These are phyloP conservation scores for Mesocricetus auratus DNA, from an alignment of 2,113 vertebrate species.

Conservation along the genomic window DNA sequence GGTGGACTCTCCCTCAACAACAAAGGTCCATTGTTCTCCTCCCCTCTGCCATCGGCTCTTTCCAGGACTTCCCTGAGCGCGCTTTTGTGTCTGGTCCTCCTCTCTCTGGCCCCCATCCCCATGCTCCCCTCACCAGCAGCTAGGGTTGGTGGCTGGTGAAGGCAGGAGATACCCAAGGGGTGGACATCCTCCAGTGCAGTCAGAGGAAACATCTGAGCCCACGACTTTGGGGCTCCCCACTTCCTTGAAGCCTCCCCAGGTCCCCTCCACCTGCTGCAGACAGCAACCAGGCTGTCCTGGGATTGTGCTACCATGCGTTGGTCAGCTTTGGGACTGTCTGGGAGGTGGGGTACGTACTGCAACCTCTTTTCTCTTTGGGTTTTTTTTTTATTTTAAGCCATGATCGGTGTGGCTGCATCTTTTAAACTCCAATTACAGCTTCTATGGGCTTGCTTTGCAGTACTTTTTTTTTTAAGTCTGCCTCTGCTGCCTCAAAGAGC, in stretches of 20 bases:
- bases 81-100: background rate
- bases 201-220: background rate
- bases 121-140: background rate
- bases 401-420: background rate
- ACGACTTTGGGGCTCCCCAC: background rate
- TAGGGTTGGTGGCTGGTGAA: background rate
- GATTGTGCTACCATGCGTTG: background rate
- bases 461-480: background rate
- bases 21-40: slow-evolving; percentile 71
- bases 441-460: background rate
- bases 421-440: slow-evolving; percentile 19
- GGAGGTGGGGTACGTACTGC: background rate
- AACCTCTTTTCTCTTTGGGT: background rate
- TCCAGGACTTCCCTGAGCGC: background rate
- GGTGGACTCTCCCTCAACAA: slow-evolving; percentile 47
- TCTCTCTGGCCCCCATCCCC: background rate
- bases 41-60: background rate
- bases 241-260: background rate
- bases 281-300: slow-evolving; percentile 64
- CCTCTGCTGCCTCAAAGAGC: background rate
- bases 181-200: background rate
- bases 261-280: background rate
- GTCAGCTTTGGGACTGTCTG: background rate
- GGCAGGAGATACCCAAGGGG: too few relatives aligned
- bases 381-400: background rate